Evolutionary conservation across 2,113 vertebrate genomes (phyloP).

Genomic region (Dicentrarchus labrax): DNA sequence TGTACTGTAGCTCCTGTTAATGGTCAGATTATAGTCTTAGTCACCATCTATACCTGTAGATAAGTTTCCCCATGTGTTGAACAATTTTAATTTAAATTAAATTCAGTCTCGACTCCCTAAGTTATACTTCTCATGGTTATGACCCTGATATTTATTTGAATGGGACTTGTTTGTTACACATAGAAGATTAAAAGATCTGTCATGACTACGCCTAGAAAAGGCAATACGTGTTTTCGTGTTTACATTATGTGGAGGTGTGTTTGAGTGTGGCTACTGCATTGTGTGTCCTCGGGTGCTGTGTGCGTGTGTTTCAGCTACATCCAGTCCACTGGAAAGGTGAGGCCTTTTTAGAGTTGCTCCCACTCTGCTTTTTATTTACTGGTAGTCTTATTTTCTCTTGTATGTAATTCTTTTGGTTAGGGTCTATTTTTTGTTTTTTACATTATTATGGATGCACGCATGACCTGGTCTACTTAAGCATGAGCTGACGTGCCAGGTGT

Average conservation of each 20-base stretch:
- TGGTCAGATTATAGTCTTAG: neutral
- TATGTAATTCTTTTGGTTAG: constrained; percentile 40
- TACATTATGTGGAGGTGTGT: constrained; percentile 54
- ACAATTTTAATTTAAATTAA: neutral
- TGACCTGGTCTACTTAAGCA: constrained; percentile 44
- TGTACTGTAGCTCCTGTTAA: neutral
- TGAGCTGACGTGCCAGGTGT: constrained; percentile 48
- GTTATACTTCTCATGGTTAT: neutral
- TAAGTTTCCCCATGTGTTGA: neutral
- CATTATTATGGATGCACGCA: constrained; percentile 38
- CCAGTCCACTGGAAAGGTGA: constrained; percentile 32
- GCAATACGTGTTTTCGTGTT: constrained; percentile 62
- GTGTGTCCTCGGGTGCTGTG: constrained; percentile 22
- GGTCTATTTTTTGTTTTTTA: constrained; percentile 23
- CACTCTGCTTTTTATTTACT: constrained; percentile 63
- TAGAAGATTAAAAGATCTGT: constrained; percentile 14
- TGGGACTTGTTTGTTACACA: neutral
- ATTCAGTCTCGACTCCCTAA: neutral
- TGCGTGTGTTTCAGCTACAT: constrained; percentile 38
- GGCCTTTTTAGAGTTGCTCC: constrained; percentile 75
- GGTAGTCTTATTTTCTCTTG: constrained; percentile 35
- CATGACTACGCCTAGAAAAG: constrained; percentile 22
- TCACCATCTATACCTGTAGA: neutral
- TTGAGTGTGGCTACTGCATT: constrained; percentile 10
- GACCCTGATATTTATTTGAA: constrained; percentile 6